phyloP scores from a whole-genome alignment of 2,888 invertebrate genomes.

The Hipparchia semele region DNA sequence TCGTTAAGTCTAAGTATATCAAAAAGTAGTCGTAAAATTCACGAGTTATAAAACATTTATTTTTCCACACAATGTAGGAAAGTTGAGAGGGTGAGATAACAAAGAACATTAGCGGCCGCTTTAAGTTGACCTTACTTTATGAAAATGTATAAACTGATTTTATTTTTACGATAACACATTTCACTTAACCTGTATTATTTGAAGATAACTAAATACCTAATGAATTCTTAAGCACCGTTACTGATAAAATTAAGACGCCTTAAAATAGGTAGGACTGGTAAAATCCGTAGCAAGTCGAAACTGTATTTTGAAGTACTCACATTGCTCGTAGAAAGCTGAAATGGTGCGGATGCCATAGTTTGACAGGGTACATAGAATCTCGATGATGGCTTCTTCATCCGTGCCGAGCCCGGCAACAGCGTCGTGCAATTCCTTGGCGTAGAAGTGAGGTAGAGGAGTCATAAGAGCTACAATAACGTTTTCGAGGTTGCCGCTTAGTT shows the following conservation, averaged over 20 bases:
- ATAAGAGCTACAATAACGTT: constrained; percentile 95
- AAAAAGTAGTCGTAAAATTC: not conserved
- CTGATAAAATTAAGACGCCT: not conserved
- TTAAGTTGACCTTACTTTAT: not conserved
- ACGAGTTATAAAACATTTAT: not conserved
- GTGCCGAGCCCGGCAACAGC: constrained; percentile 95
- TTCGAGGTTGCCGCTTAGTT: constrained; percentile 94
- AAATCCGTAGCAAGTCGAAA: not conserved
- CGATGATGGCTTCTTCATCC: constrained; percentile 95
- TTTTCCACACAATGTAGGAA: not conserved
- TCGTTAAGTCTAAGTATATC: not conserved
- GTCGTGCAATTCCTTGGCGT: constrained; percentile 94
- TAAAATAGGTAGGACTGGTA: not conserved
- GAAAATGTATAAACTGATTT: constrained; percentile 3
- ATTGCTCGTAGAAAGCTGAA: constrained; percentile 91
- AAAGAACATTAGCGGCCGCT: not conserved
- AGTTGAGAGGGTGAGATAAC: not conserved
- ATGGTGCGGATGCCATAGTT: constrained; percentile 95
- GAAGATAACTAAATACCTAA: not conserved
- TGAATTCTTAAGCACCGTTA: too few species aligned
- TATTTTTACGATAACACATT: not conserved
- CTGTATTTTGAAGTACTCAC: constrained; percentile 74
- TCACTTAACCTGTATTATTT: not conserved
- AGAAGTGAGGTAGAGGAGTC: constrained; percentile 95
- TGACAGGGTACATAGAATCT: constrained; percentile 95